Evolutionary conservation across 92 coral and sea anemone genomes (phyloP), one percentile per base, ranked within the genome.

Genomic region (Paramuricea clavata): DNA sequence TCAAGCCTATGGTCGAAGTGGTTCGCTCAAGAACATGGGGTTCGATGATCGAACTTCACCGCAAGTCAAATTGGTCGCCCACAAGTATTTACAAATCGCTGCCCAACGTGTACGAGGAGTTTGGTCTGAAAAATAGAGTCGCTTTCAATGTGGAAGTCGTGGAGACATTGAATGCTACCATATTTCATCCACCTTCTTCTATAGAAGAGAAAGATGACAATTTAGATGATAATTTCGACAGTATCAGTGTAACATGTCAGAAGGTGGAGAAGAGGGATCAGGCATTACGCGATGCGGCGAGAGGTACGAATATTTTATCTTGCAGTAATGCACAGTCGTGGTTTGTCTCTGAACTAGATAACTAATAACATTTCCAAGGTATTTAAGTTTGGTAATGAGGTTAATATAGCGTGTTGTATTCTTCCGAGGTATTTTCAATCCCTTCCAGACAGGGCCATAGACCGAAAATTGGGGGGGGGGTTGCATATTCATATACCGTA

Each of bases 251-350:
- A 0, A 23, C 17, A 1, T 19, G 23, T 19, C 23, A 54, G 27
- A 54, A 21, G 11, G 26, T 54, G 11, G 62, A 54, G 22, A 6
- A 9, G 17, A 19, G 62, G 17, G 62, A 54, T 21, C 62, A 54
- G 17, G 19, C 19, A 19, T 23, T 54, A 23, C 62, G 62, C 26
- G 62, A 54, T 21, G 62, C 62, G 17, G 62, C 62, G 3, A 54
- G 62, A 54, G 62, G 62, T 54, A 54, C 17, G 62, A 54, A 39
- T n/a, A n/a, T n/a, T n/a, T n/a, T n/a, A n/a, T n/a, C n/a, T n/a
- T n/a, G n/a, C n/a, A n/a, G n/a, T n/a, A n/a, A n/a, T n/a, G n/a
- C n/a, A n/a, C n/a, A n/a, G n/a, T n/a, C n/a, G 44, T 39, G 44
- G 5, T 39, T 39, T 39, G 44, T 10, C 44, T n/a, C n/a, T n/a